Base-by-base conservation (phyloP, 2,888 invertebrate species). In the Morpho deidamia region DNA sequence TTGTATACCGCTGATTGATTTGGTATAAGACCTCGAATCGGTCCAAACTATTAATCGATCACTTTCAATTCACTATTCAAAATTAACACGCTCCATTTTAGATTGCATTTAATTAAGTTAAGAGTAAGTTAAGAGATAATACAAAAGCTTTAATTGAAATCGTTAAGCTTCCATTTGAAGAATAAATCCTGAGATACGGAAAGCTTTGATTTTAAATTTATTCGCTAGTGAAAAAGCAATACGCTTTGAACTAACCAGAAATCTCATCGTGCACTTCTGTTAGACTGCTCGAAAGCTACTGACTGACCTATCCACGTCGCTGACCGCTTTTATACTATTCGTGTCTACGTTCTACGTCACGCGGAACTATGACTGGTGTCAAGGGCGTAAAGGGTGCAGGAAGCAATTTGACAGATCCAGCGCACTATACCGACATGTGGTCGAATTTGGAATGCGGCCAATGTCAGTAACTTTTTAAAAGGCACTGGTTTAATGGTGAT, bases 201-300 rank as follows among this genome's bases (percentile, higher is more conserved):
- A 14, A 11, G 5, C 14, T 8, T 33, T 34, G 3, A 7, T 37
- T 39, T n/a, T 11, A 11, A 44, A 35, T 37, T 10, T 10, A 23
- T 23, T 23, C 23, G 23, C 23, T 23, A 23, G 23, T 11, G 37
- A 38, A 47, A 45, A 35, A 39, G 3, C 23, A 23, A 23, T n/a
- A n/a, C 1, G 5, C 23, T 23, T 23, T 23, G 1, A 56, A 85
- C 89, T 78, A 71, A 89, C 85, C 85, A 88, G 84, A 80, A 88
- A 77, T 88, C 87, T 84, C 87, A 88, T 88, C 84, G 71, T 87
- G 87, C 83, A 87, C 83, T 88, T 89, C 87, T 82, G 81, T 84
- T 67, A 82, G 88, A 88, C 87, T 89, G 85, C 89, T 70, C 83
- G 84, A 81, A 79, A 79, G 86, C 88, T 88, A 88, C 88, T 89